Evolutionary conservation across 2,888 invertebrate genomes (phyloP).

Genomic region (Caenorhabditis sp.): DNA sequence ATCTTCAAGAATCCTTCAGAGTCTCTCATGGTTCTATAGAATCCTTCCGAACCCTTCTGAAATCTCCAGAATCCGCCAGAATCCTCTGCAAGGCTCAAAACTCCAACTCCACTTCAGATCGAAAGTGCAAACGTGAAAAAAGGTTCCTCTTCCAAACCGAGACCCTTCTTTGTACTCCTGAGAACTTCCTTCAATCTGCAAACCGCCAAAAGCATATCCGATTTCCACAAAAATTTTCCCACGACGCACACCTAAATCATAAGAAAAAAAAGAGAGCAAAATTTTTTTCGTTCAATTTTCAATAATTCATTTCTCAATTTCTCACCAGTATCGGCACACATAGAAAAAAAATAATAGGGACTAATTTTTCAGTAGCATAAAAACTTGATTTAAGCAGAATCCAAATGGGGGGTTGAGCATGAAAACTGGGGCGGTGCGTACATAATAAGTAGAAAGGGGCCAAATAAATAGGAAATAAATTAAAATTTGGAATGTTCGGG

Average conservation of each 20-base stretch:
- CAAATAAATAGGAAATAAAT: conserved; percentile 17
- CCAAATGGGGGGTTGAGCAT: not conserved
- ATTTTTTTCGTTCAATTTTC: not conserved
- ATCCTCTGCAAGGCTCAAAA: too few species aligned
- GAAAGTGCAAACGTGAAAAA: too few species aligned
- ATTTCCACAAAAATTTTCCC: conserved; percentile 17
- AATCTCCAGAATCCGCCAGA: too few species aligned
- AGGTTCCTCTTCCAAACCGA: not conserved
- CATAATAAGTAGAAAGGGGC: too few species aligned
- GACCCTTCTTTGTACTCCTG: conserved; percentile 15
- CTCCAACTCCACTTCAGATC: too few species aligned
- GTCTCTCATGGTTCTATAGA: too few species aligned
- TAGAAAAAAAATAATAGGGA: not conserved
- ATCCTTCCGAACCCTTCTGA: too few species aligned
- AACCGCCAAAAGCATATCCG: not conserved
- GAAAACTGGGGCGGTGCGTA: conserved; percentile 3
- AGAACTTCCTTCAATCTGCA: not conserved
- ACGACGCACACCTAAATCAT: not conserved
- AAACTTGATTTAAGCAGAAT: not conserved
- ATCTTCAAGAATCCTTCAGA: too few species aligned
- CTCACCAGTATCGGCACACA: conserved; percentile 27
- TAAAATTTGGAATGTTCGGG: not conserved
- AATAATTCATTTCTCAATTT: conserved; percentile 10
- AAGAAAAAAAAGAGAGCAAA: not conserved
- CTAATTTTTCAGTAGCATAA: not conserved